Evolutionary conservation across 2,797 vertebrate genomes (phyloP).

Genomic region (Gila robusta): DNA sequence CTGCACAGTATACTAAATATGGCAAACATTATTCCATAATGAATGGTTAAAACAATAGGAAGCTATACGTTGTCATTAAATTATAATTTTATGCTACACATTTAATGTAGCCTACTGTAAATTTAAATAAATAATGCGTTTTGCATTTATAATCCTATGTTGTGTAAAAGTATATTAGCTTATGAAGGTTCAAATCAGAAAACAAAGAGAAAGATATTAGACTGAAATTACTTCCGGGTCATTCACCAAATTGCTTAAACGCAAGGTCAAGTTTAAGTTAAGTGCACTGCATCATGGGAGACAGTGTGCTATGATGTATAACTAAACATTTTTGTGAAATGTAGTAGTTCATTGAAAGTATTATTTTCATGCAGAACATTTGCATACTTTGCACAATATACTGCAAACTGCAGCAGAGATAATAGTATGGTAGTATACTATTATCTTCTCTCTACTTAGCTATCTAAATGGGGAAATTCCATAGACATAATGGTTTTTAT

Average conservation of each 20-base stretch:
- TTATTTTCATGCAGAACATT: background rate
- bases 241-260: background rate
- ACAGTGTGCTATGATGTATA: background rate
- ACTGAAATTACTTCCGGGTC: background rate
- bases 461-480: too few relatives aligned
- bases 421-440: background rate
- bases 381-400: background rate
- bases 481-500: too few relatives aligned
- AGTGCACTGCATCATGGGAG: background rate
- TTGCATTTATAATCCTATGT: background rate
- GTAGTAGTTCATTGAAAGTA: background rate
- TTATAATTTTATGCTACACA: background rate
- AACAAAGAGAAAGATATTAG: background rate
- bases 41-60: background rate
- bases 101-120: background rate
- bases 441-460: constrained; percentile 55
- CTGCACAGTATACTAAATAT: background rate
- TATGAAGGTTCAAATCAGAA: background rate
- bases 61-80: background rate
- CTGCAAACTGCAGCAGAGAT: background rate
- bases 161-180: background rate
- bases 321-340: background rate
- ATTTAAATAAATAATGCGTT: background rate
- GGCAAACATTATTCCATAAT: background rate
- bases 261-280: background rate